Percentiles rank a stretch among this genome's conserved stretches.
These are phyloP conservation scores for Labeo rohita DNA, from an alignment of 2,113 vertebrate genomes.

Conservation along the genomic window DNA sequence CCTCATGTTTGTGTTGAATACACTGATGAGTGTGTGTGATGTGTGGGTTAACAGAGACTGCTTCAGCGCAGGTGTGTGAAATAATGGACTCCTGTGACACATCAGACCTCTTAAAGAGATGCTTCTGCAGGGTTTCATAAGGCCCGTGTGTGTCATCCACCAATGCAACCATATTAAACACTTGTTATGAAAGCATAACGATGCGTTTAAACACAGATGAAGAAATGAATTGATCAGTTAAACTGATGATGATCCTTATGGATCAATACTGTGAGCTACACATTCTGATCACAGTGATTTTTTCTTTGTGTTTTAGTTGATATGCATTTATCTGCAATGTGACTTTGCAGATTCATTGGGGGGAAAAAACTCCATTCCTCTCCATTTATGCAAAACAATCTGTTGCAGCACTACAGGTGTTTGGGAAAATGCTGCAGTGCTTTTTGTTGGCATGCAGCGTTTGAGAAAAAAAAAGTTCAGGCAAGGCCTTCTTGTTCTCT, in stretches of 20 bases:
- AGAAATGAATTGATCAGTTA: background rate
- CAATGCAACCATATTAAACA: background rate
- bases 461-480: background rate
- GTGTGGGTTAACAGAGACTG: background rate
- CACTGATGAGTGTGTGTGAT: background rate
- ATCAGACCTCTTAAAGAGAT: constrained; percentile 6
- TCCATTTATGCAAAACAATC: background rate
- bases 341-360: background rate
- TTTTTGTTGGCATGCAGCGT: background rate
- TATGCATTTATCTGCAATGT: background rate
- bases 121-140: background rate
- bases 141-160: background rate
- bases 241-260: background rate
- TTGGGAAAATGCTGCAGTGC: background rate
- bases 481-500: background rate
- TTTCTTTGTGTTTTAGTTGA: background rate
- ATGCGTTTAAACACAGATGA: background rate
- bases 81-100: background rate
- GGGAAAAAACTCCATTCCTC: background rate
- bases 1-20: background rate
- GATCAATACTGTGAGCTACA: background rate
- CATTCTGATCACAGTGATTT: background rate
- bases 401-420: constrained; percentile 14
- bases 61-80: background rate
- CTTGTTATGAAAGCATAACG: background rate